Conservation (phyloP, 92 coral and sea anemone species). For the Muricea muricata region DNA sequence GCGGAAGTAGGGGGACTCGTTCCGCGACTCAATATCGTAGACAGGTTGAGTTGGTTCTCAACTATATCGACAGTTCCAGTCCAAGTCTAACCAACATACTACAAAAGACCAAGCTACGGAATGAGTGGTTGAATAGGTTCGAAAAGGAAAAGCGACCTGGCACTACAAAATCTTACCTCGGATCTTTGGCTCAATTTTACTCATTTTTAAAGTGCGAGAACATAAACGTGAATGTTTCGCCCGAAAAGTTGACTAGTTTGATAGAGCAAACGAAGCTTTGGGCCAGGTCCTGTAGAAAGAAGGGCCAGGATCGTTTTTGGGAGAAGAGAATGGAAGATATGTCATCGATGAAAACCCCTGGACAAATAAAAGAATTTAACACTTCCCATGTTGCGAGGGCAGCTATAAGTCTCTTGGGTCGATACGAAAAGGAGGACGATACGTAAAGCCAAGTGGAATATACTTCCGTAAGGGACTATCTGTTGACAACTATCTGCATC, state of each 20-base stretch:
- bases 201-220: background rate
- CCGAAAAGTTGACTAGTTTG: background rate
- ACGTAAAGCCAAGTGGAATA: slow-evolving; percentile 25
- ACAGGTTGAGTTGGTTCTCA: slow-evolving; percentile 44
- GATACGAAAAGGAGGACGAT: slow-evolving; percentile 10
- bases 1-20: slow-evolving; percentile 43
- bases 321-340: slow-evolving; percentile 61
- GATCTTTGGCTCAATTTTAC: slow-evolving; percentile 13
- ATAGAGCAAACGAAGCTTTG: slow-evolving; percentile 45
- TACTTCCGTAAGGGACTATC: slow-evolving; percentile 45
- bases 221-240: background rate
- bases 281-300: slow-evolving; percentile 39
- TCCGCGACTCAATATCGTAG: slow-evolving; percentile 49
- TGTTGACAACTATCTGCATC: slow-evolving; percentile 40
- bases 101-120: slow-evolving; percentile 35
- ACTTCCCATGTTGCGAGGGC: slow-evolving; percentile 37
- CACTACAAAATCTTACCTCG: slow-evolving; percentile 53
- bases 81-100: slow-evolving; percentile 35
- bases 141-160: slow-evolving; percentile 52
- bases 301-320: slow-evolving; percentile 48
- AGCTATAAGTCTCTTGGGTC: slow-evolving; percentile 50
- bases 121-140: slow-evolving; percentile 52
- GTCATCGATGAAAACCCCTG: slow-evolving; percentile 43
- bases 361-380: slow-evolving; percentile 48
- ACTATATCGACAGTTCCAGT: slow-evolving; percentile 32